phyloP scores from a whole-genome alignment of 2,797 vertebrate species.

The Sparus aurata region DNA sequence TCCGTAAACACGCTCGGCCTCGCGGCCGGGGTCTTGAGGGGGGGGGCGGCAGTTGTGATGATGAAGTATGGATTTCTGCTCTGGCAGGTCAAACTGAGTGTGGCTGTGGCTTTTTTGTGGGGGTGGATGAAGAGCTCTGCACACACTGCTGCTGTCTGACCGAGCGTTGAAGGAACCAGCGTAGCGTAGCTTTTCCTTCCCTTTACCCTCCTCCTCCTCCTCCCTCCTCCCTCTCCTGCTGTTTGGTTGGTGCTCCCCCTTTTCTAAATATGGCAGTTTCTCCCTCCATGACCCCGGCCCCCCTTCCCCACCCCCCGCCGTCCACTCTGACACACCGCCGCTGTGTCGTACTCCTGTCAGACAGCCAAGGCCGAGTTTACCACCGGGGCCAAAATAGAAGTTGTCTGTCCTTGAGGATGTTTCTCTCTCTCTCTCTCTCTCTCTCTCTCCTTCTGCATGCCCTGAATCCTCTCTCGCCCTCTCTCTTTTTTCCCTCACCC shows the following conservation, averaged over 20 bases:
- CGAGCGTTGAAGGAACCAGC: neutral
- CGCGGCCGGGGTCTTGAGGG: constrained; percentile 33
- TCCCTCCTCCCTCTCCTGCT: neutral
- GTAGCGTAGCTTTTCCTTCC: neutral
- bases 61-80: constrained; percentile 63
- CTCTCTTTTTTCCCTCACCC: neutral
- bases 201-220: neutral
- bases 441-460: constrained; percentile 6
- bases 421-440: constrained; percentile 18
- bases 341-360: constrained; percentile 59
- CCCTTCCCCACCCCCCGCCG: neutral
- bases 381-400: constrained; percentile 70
- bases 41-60: constrained; percentile 42
- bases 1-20: neutral
- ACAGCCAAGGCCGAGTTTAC: constrained; percentile 62
- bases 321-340: constrained; percentile 2
- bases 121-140: constrained; percentile 44
- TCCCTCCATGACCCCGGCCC: constrained; percentile 6
- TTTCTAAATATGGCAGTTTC: constrained; percentile 58
- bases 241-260: constrained; percentile 38
- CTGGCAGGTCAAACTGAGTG: constrained; percentile 45
- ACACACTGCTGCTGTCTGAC: constrained; percentile 34
- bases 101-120: constrained; percentile 27
- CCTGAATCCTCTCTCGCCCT: constrained; percentile 17
- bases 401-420: constrained; percentile 57